Evolutionary conservation across 2,888 invertebrate genomes (phyloP).

Genomic region (Yponomeuta cagnagella): DNA sequence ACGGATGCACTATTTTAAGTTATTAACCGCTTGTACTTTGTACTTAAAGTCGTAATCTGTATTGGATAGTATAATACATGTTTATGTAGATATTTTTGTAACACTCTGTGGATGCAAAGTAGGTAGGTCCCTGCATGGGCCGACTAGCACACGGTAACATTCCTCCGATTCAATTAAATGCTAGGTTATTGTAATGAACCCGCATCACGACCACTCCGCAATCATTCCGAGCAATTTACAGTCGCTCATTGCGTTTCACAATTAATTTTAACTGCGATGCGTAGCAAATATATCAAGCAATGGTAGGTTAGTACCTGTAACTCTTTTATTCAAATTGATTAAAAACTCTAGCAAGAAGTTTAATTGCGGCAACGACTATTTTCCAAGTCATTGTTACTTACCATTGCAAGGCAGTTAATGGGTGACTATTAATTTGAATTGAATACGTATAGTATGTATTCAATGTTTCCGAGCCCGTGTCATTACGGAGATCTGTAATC

Average conservation of each 20-base stretch:
- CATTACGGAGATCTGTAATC: not conserved
- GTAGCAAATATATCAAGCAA: slow-evolving; percentile 1
- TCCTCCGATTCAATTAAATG: slow-evolving; percentile 60
- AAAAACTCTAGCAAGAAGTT: not conserved
- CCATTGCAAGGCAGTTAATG: not conserved
- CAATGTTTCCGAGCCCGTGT: not conserved
- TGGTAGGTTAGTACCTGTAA: not conserved
- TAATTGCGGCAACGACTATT: not conserved
- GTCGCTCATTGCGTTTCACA: slow-evolving; percentile 52
- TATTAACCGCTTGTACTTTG: too few species aligned
- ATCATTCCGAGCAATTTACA: slow-evolving; percentile 63
- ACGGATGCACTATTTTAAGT: too few species aligned
- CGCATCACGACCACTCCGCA: slow-evolving; percentile 47
- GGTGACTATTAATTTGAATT: not conserved
- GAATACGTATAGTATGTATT: not conserved
- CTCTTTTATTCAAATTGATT: not conserved
- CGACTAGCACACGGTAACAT: slow-evolving; percentile 35
- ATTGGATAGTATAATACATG: too few species aligned
- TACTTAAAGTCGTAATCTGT: too few species aligned
- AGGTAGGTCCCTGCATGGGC: slow-evolving; percentile 18
- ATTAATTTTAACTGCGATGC: slow-evolving; percentile 47
- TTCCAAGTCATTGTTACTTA: not conserved
- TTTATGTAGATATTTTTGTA: too few species aligned
- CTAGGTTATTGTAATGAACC: slow-evolving; percentile 64
- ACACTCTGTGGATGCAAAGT: slow-evolving; percentile 20